phyloP scores from a whole-genome alignment of 2,797 vertebrate species.

The Cirrhinus mrigala region DNA sequence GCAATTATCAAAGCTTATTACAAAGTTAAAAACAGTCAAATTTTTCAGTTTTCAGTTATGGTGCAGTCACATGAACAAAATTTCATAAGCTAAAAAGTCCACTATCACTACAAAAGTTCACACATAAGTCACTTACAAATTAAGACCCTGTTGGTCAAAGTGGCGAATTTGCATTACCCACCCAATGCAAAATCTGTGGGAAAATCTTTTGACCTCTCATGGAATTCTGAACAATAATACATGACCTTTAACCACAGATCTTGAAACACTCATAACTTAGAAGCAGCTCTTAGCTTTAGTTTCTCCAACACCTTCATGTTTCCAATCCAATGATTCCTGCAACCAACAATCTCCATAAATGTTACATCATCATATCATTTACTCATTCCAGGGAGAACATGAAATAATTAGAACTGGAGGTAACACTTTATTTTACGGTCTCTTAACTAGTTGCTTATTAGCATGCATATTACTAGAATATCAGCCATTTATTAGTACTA shows the following conservation, averaged over 20 bases:
- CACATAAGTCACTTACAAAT: not conserved
- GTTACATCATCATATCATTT: constrained; percentile 5
- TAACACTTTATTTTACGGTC: too few species aligned
- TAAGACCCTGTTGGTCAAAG: not conserved
- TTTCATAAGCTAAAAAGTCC: not conserved
- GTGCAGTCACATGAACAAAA: not conserved
- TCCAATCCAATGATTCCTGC: not conserved
- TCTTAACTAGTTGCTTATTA: too few species aligned
- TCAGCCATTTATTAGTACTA: too few species aligned
- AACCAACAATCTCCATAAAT: not conserved
- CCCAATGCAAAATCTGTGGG: not conserved
- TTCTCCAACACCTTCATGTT: not conserved
- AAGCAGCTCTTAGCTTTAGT: not conserved
- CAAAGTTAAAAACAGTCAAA: not conserved
- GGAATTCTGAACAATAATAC: not conserved
- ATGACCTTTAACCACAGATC: not conserved
- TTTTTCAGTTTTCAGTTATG: not conserved
- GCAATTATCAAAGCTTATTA: not conserved
- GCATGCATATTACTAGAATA: too few species aligned
- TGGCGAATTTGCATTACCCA: not conserved
- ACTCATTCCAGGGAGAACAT: not conserved
- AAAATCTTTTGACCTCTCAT: not conserved
- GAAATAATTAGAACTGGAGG: not conserved
- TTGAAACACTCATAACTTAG: not conserved
- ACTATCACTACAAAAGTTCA: not conserved